Percentiles rank a stretch among this genome's conserved stretches.
phyloP scores from a whole-genome alignment of 2,888 invertebrate species.

The Atethmia centrago region DNA sequence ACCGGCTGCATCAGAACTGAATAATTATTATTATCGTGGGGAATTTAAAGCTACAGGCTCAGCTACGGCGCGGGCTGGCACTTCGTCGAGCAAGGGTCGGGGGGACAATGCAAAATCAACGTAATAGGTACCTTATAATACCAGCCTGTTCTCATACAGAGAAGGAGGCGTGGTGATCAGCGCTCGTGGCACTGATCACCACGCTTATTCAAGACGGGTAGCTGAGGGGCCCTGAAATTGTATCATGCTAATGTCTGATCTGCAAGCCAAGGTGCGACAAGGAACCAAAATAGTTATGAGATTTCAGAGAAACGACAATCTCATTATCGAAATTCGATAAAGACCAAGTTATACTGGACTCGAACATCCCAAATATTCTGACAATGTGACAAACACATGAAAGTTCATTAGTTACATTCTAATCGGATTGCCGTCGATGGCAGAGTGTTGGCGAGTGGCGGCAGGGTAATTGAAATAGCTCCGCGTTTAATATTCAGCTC shows the following conservation, averaged over 20 bases:
- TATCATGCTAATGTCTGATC: neutral
- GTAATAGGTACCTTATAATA: no score
- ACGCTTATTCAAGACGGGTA: no score
- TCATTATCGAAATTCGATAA: neutral
- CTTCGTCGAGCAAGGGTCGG: no score
- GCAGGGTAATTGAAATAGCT: slow-evolving; percentile 69
- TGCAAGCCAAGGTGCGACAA: neutral
- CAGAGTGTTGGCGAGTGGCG: slow-evolving; percentile 51
- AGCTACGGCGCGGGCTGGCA: no score
- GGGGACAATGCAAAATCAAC: no score
- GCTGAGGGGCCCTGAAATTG: no score
- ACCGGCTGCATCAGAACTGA: no score
- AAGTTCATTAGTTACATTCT: slow-evolving; percentile 51
- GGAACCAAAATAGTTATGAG: neutral
- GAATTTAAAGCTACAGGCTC: no score
- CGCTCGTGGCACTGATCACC: no score
- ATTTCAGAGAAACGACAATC: neutral
- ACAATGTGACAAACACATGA: slow-evolving; percentile 28
- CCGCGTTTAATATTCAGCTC: slow-evolving; percentile 70
- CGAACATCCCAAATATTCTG: slow-evolving; percentile 7
- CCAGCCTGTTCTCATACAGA: no score
- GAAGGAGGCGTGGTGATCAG: no score
- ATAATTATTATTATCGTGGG: no score
- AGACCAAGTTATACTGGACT: neutral
- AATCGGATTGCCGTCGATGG: slow-evolving; percentile 62